Evolutionary conservation across 2,113 vertebrate species (phyloP).

Genomic region (Arothron firmamentum): DNA sequence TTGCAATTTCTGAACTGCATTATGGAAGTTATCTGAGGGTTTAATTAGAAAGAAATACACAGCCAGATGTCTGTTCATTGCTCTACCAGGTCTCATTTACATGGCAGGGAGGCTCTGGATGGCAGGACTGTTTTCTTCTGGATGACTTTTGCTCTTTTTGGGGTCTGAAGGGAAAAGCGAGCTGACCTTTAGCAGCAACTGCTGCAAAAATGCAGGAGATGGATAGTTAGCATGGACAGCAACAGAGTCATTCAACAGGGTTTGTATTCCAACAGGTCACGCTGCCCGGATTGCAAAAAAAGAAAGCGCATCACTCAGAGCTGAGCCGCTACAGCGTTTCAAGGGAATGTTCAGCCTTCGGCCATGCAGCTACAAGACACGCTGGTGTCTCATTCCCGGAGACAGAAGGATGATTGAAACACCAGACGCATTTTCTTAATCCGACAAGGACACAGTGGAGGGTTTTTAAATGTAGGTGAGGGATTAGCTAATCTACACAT

Average conservation of each 20-base stretch:
- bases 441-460: too few species aligned
- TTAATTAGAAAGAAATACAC: constrained; percentile 44
- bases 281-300: too few species aligned
- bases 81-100: constrained; percentile 38
- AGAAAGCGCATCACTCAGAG: too few species aligned
- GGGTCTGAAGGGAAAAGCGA: constrained; percentile 25
- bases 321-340: too few species aligned
- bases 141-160: constrained; percentile 10
- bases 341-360: too few species aligned
- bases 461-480: too few species aligned
- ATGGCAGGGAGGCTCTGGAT: constrained; percentile 16
- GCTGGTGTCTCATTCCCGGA: too few species aligned
- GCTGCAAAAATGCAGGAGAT: constrained; percentile 8
- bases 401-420: too few species aligned
- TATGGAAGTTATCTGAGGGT: constrained; percentile 22
- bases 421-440: too few species aligned
- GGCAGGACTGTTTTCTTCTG: constrained; percentile 12
- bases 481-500: too few species aligned
- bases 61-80: constrained; percentile 29
- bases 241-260: background rate
- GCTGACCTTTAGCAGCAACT: constrained; percentile 20
- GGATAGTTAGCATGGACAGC: constrained; percentile 2
- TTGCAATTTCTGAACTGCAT: constrained; percentile 34
- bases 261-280: too few species aligned
- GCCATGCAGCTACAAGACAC: too few species aligned